phyloP scores from a whole-genome alignment of 2,113 vertebrate species.

The Terrapene triunguis region DNA sequence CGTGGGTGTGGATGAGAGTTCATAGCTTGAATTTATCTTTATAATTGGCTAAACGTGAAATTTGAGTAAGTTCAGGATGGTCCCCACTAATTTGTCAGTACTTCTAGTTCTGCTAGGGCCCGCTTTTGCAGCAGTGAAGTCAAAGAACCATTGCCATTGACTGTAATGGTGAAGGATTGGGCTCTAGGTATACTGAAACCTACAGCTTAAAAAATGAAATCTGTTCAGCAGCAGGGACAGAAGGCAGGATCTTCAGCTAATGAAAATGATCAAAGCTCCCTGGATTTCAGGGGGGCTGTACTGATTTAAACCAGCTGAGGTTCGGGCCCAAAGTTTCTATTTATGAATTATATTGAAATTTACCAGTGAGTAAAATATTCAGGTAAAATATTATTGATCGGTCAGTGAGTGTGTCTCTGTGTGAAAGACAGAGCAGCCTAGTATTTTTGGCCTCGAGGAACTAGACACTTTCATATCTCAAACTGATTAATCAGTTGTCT shows the following conservation, averaged over 20 bases:
- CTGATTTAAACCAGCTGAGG: not conserved
- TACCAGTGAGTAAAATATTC: not conserved
- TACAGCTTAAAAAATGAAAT: not conserved
- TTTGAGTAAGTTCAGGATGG: not conserved
- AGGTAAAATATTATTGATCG: not conserved
- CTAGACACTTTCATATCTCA: not conserved
- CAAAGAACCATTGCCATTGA: not conserved
- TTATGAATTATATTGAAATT: not conserved
- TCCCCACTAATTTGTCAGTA: rapidly evolving
- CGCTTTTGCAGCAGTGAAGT: not conserved
- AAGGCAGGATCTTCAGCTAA: not conserved
- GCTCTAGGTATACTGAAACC: not conserved
- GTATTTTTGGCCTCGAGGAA: not conserved
- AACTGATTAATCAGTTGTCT: not conserved
- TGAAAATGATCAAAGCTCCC: not conserved
- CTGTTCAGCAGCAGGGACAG: not conserved
- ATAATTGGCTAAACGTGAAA: not conserved
- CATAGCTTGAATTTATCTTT: not conserved
- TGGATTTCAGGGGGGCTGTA: not conserved
- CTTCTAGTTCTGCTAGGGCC: not conserved
- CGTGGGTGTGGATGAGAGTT: not conserved
- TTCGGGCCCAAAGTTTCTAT: not conserved
- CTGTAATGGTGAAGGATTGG: not conserved
- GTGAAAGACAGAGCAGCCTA: not conserved
- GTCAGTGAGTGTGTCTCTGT: not conserved